phyloP scores from a whole-genome alignment of 2,797 vertebrate species.

The Erithacus rubecula region DNA sequence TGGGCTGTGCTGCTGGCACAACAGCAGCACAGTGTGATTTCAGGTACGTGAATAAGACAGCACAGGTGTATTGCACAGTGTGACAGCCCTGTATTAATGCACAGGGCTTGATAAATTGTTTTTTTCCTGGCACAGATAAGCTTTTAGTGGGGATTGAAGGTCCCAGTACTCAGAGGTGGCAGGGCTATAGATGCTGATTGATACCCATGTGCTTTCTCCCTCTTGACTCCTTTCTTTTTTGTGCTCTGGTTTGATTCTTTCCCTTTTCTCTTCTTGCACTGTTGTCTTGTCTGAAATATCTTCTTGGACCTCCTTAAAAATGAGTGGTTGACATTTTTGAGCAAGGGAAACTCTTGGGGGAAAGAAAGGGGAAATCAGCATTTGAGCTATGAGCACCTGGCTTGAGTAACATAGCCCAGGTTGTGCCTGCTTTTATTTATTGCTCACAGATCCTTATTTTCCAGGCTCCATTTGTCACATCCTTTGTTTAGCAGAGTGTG shows the following conservation, averaged over 20 bases:
- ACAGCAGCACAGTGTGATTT: not conserved
- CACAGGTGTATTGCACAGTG: not conserved
- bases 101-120: not conserved
- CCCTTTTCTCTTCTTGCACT: not conserved
- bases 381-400: not conserved
- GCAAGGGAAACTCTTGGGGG: rapidly evolving
- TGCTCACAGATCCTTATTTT: not conserved
- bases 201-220: rapidly evolving
- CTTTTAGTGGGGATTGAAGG: not conserved
- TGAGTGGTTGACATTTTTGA: not conserved
- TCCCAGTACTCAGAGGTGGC: not conserved
- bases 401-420: not conserved
- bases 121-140: not conserved
- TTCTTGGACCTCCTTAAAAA: not conserved
- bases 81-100: not conserved
- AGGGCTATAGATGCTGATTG: not conserved
- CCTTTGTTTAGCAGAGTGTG: not conserved
- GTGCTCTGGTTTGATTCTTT: not conserved
- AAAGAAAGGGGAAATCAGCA: not conserved
- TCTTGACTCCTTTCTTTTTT: not conserved
- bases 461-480: not conserved
- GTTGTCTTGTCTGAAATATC: not conserved
- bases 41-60: not conserved
- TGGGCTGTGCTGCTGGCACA: not conserved
- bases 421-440: not conserved